Base-by-base conservation (phyloP, 2,113 vertebrate species). In the Centropus bengalensis region DNA sequence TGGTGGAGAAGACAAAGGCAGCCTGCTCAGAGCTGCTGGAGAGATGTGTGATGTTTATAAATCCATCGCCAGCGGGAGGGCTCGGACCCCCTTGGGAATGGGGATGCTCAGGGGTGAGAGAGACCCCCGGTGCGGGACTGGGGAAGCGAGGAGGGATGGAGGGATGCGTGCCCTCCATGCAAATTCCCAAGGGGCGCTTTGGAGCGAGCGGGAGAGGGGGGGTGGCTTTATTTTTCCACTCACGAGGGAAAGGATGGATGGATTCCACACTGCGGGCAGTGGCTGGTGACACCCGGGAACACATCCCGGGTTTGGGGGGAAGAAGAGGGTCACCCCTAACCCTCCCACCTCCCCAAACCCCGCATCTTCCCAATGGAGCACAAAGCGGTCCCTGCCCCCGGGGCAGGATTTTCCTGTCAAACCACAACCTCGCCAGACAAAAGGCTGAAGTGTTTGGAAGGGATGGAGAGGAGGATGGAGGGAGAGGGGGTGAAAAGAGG, bases 331-430 rank as follows among this genome's bases (percentile, higher is more conserved):
- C 42, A 59, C 51, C 70, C 64, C 45, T 42, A 24, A 22, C 67
- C 71, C 56, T 62, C 58, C 87, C 69, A 23, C 71, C 47, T 51
- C 59, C 28, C 82, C 77, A 74, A 33, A 59, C n/a, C 56, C 33
- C 8, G 74, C 84, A 85, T 67, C 80, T 38, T 66, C 92, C 79
- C 92, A 51, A 63, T 17, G 79, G 80, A 76, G 58, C 52, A 78
- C 80, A 23, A 62, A 58, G 92, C 92, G 59, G 80, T 81, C 80
- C 38, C 75, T 91, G 74, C 63, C 84, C 88, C 63, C 79, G 83
- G 93, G 93, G 93, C 93, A 94, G 93, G 85, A 89, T 94, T 91
- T 91, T 84, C 93, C 89, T 89, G 89, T 88, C 89, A 85, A 85
- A 88, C 93, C 84, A 94, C 88, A 83, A 78, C 69, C 82, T 78